Conservation (phyloP, 2,797 vertebrate species). For the Parotocinclus haroldoi region DNA sequence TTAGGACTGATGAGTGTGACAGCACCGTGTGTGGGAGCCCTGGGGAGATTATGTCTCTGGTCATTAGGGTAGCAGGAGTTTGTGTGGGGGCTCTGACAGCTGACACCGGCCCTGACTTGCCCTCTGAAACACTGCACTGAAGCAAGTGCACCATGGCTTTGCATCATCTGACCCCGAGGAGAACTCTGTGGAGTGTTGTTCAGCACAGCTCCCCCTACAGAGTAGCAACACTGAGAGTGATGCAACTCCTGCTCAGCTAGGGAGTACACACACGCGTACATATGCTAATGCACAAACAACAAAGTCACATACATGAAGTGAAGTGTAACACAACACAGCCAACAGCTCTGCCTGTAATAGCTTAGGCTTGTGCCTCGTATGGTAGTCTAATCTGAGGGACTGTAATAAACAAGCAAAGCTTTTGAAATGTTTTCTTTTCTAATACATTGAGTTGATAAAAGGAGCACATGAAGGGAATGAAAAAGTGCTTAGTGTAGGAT, state of each 20-base stretch:
- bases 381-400: neutral
- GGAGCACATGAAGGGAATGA: slow-evolving; percentile 6
- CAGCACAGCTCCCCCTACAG: slow-evolving; percentile 51
- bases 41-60: slow-evolving; percentile 37
- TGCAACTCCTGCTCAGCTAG: slow-evolving; percentile 47
- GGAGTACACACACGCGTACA: slow-evolving; percentile 29
- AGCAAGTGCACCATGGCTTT: slow-evolving; percentile 50
- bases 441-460: slow-evolving; percentile 3
- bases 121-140: slow-evolving; percentile 40
- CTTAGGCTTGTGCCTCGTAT: neutral
- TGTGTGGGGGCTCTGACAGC: slow-evolving; percentile 28
- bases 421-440: neutral
- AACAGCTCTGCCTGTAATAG: neutral
- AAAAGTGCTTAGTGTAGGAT: neutral
- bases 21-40: slow-evolving; percentile 37
- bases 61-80: slow-evolving; percentile 45
- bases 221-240: slow-evolving; percentile 45
- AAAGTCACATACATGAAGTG: slow-evolving; percentile 1
- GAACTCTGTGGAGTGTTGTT: slow-evolving; percentile 40
- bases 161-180: slow-evolving; percentile 57
- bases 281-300: slow-evolving; percentile 23
- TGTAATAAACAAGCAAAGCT: neutral
- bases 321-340: slow-evolving; percentile 2
- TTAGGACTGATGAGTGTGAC: slow-evolving; percentile 45
- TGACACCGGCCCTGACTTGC: slow-evolving; percentile 26